Evolutionary conservation across 2,888 invertebrate species (phyloP).

Genomic region (Synergus laeviventris): DNA sequence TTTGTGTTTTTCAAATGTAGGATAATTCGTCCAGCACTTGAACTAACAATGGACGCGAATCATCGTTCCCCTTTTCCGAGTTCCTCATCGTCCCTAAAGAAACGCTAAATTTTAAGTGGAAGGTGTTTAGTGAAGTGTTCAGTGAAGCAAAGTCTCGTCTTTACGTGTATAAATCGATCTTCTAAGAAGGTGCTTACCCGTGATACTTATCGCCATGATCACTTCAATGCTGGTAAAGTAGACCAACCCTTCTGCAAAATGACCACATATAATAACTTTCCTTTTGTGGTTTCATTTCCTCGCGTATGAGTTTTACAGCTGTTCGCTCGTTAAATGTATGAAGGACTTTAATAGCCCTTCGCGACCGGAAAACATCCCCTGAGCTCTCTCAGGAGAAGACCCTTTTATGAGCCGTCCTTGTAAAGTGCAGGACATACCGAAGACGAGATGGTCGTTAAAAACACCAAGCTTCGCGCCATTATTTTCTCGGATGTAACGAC

Average conservation of each 20-base stretch:
- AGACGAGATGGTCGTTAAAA: conserved; percentile 24
- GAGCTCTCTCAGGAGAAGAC: not conserved
- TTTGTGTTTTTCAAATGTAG: conserved; percentile 36
- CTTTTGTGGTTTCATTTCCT: conserved; percentile 53
- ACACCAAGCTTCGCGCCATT: conserved; percentile 10
- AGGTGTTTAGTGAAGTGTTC: not conserved
- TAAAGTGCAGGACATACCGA: conserved; percentile 5
- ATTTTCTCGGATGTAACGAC: conserved; percentile 6
- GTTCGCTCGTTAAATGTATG: conserved; percentile 58
- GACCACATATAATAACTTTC: conserved; percentile 51
- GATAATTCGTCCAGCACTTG: conserved; percentile 26
- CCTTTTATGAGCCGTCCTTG: conserved; percentile 38
- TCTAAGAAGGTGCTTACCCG: conserved; percentile 50
- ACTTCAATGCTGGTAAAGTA: conserved; percentile 54
- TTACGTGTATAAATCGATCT: conserved; percentile 49
- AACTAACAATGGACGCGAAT: conserved; percentile 1
- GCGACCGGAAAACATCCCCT: conserved; percentile 52
- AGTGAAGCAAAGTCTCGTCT: conserved; percentile 15
- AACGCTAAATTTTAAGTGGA: conserved; percentile 33
- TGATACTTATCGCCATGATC: conserved; percentile 49
- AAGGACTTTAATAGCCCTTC: conserved; percentile 56
- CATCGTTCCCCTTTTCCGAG: not conserved
- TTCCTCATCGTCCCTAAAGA: conserved; percentile 22
- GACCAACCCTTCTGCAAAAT: conserved; percentile 45
- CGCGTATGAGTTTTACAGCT: conserved; percentile 53